Evolutionary conservation across 2,888 invertebrate species (phyloP).

Genomic region (Endomychus coccineus): DNA sequence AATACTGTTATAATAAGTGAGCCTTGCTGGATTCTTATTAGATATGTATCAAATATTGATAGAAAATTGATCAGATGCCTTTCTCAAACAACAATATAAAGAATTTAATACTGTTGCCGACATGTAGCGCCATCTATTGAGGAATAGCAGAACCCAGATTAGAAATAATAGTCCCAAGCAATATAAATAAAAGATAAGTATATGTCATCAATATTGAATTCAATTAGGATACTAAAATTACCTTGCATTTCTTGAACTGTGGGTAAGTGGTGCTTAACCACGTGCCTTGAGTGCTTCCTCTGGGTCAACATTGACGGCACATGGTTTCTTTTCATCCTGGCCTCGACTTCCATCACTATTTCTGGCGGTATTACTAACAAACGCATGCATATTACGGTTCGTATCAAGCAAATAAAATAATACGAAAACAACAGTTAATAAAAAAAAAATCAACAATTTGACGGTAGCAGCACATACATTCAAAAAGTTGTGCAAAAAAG

Average conservation of each 20-base stretch:
- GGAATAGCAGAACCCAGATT: too few species aligned
- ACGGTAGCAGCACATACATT: neutral
- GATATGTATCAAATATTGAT: too few species aligned
- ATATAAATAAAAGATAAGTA: constrained; percentile 16
- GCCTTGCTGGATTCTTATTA: too few species aligned
- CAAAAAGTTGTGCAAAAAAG: neutral
- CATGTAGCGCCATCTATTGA: too few species aligned
- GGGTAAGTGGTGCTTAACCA: constrained; percentile 48
- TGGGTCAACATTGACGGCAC: constrained; percentile 56
- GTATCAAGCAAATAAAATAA: too few species aligned
- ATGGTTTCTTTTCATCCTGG: constrained; percentile 72
- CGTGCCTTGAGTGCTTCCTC: constrained; percentile 52
- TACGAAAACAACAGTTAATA: too few species aligned
- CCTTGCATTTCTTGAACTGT: constrained; percentile 71
- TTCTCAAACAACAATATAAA: constrained; percentile 5
- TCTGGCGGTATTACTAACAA: constrained; percentile 78
- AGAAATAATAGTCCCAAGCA: too few species aligned
- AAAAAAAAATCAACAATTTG: too few species aligned
- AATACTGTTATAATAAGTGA: too few species aligned
- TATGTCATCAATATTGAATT: constrained; percentile 15
- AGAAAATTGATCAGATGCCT: too few species aligned
- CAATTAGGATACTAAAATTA: constrained; percentile 47
- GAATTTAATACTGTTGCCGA: too few species aligned
- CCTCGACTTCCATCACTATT: constrained; percentile 82
- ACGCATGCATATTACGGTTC: too few species aligned